Conservation (phyloP, 1,140 invertebrate genomes). For the Artemia franciscana region DNA sequence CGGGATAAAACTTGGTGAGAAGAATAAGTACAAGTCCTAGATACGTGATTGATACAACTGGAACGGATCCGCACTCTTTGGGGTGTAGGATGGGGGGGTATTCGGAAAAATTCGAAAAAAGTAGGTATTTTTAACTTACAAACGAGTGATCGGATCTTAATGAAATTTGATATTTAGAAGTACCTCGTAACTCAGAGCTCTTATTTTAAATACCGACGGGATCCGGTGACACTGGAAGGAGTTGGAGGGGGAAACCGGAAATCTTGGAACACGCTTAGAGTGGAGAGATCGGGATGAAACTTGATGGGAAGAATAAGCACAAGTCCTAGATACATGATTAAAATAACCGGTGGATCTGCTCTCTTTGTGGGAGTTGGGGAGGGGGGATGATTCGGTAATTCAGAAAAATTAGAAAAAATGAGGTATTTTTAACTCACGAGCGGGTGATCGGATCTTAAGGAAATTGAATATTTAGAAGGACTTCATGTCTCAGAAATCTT, state of each 20-base stretch:
- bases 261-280: not conserved
- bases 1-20: not conserved
- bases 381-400: not conserved
- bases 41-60: not conserved
- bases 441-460: not conserved
- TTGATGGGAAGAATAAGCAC: not conserved
- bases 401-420: not conserved
- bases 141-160: not conserved
- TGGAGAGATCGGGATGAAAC: not conserved
- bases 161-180: not conserved
- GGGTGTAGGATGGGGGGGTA: not conserved
- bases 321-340: not conserved
- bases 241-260: not conserved
- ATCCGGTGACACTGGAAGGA: not conserved
- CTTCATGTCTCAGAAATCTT: not conserved
- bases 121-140: not conserved
- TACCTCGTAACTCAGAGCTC: not conserved
- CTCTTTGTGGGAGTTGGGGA: not conserved
- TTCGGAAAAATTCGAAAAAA: too few species aligned
- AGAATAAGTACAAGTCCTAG: not conserved
- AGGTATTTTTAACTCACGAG: not conserved
- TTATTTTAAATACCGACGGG: not conserved
- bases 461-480: not conserved
- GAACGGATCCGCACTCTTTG: too few species aligned
- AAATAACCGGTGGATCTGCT: not conserved